These are phyloP conservation scores for Propithecus coquereli DNA, from an alignment of 2,113 vertebrate species.

Conservation along the genomic window DNA sequence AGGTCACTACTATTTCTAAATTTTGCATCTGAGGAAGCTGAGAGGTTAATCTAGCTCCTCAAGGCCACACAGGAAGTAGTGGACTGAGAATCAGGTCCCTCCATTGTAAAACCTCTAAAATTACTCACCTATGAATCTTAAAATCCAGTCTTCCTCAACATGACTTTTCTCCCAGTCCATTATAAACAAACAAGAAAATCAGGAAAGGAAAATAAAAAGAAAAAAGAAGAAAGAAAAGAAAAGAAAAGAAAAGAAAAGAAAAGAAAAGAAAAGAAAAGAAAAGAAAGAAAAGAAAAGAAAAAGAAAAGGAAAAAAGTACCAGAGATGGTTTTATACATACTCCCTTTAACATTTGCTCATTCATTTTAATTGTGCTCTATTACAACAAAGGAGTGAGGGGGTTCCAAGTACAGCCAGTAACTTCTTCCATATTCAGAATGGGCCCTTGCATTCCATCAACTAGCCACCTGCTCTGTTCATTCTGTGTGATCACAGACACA, in stretches of 20 bases:
- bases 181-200: slow-evolving; percentile 1
- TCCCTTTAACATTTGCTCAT: slow-evolving; percentile 1
- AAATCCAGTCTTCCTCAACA: no score
- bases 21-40: not conserved
- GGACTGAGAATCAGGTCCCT: not conserved
- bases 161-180: no score
- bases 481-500: not conserved
- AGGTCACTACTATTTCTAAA: not conserved
- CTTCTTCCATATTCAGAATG: not conserved
- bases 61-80: not conserved
- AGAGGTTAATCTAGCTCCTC: not conserved
- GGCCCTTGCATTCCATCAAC: not conserved
- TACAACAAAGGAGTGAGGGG: not conserved
- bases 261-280: not conserved
- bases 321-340: not conserved
- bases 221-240: not conserved
- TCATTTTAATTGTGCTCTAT: slow-evolving; percentile 42
- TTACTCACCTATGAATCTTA: no score
- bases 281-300: not conserved
- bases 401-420: not conserved
- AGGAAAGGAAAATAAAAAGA: not conserved
- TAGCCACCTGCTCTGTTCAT: not conserved
- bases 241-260: not conserved
- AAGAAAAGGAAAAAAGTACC: not conserved
- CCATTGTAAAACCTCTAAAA: not conserved